Percentiles rank a stretch among this genome's conserved stretches.
These are phyloP conservation scores for Lycaon pictus DNA, from an alignment of 2,113 vertebrate species.

Conservation along the genomic window DNA sequence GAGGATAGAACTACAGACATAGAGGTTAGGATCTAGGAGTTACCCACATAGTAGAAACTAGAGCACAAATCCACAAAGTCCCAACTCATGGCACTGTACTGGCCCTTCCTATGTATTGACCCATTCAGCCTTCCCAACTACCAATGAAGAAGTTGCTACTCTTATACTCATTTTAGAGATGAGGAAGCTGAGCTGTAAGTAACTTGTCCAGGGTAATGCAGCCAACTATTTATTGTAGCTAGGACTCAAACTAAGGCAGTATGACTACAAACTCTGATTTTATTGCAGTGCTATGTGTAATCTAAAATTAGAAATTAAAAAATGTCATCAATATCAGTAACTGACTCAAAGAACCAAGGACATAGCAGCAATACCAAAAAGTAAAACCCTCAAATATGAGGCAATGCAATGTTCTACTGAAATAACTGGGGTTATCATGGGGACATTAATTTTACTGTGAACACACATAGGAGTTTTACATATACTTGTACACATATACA, in stretches of 20 bases:
- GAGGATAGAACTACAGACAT: neutral
- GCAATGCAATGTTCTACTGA: neutral
- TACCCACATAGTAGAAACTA: neutral
- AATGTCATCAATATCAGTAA: neutral
- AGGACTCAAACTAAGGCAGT: neutral
- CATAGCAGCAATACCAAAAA: neutral
- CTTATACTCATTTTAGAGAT: neutral
- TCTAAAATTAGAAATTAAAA: neutral
- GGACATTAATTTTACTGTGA: neutral
- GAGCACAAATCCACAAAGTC: neutral
- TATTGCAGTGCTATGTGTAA: neutral
- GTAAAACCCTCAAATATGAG: neutral
- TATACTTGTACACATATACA: neutral
- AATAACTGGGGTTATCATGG: neutral
- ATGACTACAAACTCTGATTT: neutral
- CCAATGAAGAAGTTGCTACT: neutral
- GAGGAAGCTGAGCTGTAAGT: neutral
- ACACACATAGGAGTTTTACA: neutral
- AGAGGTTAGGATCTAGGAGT: neutral
- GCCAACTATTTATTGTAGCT: neutral
- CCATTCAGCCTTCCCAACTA: neutral
- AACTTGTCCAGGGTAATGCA: neutral
- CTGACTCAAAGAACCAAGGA: neutral
- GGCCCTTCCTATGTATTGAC: neutral
- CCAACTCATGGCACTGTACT: fast-evolving